Evolutionary conservation across 1,140 invertebrate genomes (phyloP).

Genomic region (Solenopsis fugax): DNA sequence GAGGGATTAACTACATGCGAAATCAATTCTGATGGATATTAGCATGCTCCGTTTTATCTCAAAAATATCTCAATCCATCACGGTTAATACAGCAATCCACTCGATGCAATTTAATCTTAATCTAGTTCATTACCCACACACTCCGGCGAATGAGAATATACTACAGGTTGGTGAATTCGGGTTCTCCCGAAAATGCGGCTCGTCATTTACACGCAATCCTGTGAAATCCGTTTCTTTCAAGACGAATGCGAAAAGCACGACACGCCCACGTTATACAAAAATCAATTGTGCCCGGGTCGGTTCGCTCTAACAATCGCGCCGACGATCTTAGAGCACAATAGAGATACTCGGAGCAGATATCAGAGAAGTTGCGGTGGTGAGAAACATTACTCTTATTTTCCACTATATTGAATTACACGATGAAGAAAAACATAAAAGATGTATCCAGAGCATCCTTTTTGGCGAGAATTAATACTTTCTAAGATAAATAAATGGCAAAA

Average conservation of each 20-base stretch:
- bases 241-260: conserved; percentile 2
- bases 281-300: conserved; percentile 39
- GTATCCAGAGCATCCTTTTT: background rate
- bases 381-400: conserved; percentile 38
- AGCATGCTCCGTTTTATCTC: conserved; percentile 21
- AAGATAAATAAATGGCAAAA: background rate
- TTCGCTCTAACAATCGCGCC: conserved; percentile 31
- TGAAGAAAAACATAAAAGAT: background rate
- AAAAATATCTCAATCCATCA: conserved; percentile 58
- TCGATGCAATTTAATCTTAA: conserved; percentile 50
- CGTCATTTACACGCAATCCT: conserved; percentile 60
- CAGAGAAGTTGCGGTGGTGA: background rate
- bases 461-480: background rate
- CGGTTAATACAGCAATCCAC: conserved; percentile 37
- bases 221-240: conserved; percentile 52
- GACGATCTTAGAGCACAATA: conserved; percentile 50
- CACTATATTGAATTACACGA: background rate
- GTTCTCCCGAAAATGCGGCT: conserved; percentile 35
- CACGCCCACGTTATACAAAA: conserved; percentile 48
- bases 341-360: conserved; percentile 18
- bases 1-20: conserved; percentile 27
- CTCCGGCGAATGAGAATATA: background rate
- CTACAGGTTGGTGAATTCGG: background rate
- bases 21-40: conserved; percentile 56
- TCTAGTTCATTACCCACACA: conserved; percentile 32